Percentiles rank a stretch among this genome's conserved stretches.
Conservation (phyloP, 1,140 invertebrate species). For the Dendrolimus kikuchii region DNA sequence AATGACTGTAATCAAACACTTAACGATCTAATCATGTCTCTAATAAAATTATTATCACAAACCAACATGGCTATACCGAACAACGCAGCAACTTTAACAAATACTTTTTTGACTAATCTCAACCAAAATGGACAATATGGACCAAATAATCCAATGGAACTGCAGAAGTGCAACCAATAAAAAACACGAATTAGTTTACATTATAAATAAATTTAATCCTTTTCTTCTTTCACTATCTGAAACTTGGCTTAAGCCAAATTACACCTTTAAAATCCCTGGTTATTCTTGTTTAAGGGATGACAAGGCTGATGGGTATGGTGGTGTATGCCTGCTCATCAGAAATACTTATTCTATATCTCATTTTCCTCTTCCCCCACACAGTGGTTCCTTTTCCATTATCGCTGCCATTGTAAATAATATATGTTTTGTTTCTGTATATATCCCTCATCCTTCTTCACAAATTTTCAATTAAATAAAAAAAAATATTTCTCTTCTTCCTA, state of each 20-base stretch:
- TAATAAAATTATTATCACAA: conserved; percentile 11
- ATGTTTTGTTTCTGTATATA: too few species aligned
- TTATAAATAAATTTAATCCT: too few species aligned
- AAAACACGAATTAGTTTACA: too few species aligned
- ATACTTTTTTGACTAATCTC: background rate
- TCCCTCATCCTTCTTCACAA: too few species aligned
- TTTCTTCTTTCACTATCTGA: too few species aligned
- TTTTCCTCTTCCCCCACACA: conserved; percentile 4
- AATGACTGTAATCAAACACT: too few species aligned
- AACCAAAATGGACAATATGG: conserved; percentile 9
- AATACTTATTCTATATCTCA: conserved; percentile 1
- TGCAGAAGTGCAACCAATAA: too few species aligned
- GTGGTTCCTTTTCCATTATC: conserved; percentile 3
- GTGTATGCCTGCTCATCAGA: conserved; percentile 12
- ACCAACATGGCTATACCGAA: conserved; percentile 8
- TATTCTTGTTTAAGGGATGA: conserved; percentile 17
- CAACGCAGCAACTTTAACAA: conserved; percentile 9
- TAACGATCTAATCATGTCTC: conserved; percentile 8
- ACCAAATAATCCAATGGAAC: too few species aligned
- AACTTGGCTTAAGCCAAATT: too few species aligned
- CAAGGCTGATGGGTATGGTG: conserved; percentile 15
- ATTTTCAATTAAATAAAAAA: too few species aligned
- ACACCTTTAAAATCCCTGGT: too few species aligned
- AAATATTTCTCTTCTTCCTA: too few species aligned
- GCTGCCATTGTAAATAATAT: conserved; percentile 4